Evolutionary conservation across 1,140 invertebrate species (phyloP).

Genomic region (Saxidomus purpurata): DNA sequence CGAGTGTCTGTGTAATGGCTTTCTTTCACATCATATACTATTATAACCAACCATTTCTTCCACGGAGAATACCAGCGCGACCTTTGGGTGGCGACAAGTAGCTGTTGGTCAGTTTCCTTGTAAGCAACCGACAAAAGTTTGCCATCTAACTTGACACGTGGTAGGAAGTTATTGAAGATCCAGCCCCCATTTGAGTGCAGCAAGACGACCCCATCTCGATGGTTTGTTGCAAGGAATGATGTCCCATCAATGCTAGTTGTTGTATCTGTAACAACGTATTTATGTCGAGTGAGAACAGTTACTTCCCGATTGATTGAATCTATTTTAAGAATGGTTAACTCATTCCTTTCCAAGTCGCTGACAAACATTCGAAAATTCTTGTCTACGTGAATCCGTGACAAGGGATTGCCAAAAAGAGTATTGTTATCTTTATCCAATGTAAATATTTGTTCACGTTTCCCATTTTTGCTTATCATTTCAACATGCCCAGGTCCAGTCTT

Average conservation of each 20-base stretch:
- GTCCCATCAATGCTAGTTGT: not conserved
- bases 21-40: not conserved
- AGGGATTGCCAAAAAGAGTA: not conserved
- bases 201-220: not conserved
- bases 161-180: slow-evolving; percentile 25
- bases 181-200: slow-evolving; percentile 1
- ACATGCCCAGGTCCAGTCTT: not conserved
- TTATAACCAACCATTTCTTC: not conserved
- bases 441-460: not conserved
- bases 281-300: not conserved
- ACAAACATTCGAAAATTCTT: slow-evolving; percentile 20
- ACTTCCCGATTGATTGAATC: not conserved
- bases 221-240: not conserved
- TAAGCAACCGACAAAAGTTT: not conserved
- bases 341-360: not conserved
- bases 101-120: not conserved
- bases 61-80: not conserved
- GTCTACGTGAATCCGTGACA: slow-evolving; percentile 1
- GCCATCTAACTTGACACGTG: not conserved
- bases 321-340: not conserved
- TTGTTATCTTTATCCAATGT: slow-evolving; percentile 7
- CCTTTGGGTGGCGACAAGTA: not conserved
- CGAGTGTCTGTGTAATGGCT: not conserved
- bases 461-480: not conserved
- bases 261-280: not conserved